phyloP scores from a whole-genome alignment of 1,140 invertebrate genomes.

The Lepidostoma basale region DNA sequence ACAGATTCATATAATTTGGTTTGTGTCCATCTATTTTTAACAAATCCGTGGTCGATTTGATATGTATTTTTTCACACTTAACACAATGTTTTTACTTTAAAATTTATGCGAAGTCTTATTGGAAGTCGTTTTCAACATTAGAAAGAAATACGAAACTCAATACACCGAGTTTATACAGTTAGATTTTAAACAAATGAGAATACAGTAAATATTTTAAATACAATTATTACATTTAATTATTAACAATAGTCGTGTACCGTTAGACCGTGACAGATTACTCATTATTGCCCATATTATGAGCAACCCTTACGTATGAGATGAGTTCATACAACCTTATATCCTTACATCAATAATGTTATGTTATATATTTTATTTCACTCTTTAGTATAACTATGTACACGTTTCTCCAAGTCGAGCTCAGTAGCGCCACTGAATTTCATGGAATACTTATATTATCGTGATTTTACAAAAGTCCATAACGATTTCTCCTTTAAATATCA shows the following conservation, averaged over 20 bases:
- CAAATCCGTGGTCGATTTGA: constrained; percentile 14
- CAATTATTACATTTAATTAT: constrained; percentile 6
- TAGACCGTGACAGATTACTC: no score
- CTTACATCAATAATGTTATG: no score
- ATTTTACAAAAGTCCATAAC: no score
- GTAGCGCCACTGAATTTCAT: no score
- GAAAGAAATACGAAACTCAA: constrained; percentile 26
- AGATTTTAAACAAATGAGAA: constrained; percentile 2
- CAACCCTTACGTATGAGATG: no score
- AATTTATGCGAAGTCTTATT: constrained; percentile 20
- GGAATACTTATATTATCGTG: no score
- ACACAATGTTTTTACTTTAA: constrained; percentile 1
- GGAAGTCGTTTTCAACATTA: constrained; percentile 12
- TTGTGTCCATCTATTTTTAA: constrained; percentile 3
- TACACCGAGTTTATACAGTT: constrained; percentile 15
- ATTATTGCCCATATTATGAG: no score
- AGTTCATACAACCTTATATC: no score
- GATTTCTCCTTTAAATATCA: no score
- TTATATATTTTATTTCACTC: no score
- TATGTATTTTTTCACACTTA: constrained; percentile 23
- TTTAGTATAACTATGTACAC: no score
- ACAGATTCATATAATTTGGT: neutral
- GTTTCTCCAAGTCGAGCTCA: no score
- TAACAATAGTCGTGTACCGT: neutral
- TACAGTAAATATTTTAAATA: neutral